Evolutionary conservation across 2,113 vertebrate species (phyloP), one percentile per base, ranked within the genome.

Genomic region (Sphaerodactylus townsendi): DNA sequence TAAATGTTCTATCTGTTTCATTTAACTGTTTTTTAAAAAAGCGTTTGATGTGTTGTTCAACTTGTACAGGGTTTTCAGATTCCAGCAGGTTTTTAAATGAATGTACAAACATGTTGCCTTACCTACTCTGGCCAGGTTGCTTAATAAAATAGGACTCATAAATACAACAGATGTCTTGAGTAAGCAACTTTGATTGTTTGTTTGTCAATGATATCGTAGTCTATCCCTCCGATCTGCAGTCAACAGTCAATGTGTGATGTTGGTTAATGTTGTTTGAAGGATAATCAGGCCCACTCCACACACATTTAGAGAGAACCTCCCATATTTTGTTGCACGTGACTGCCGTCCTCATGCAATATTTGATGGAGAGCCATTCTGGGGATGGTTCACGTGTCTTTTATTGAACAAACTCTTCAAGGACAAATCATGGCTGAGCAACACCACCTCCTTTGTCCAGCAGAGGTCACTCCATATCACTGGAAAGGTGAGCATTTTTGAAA

Each of bases 401-500:
- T 28, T 2, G 2, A 7, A 3, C 46, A 28, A 41, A 56, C 9
- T 44, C 41, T 28, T 44, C 37, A 44, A 66, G 56, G 33, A 73
- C 14, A 73, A 56, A 64, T 4, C 10, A 28, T 30, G 15, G 23
- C 69, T 69, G 9, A 11, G 19, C 37, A 21, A 66, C 73, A 77
- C 7, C 66, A 53, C 68, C 2, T 0, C 66, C 81, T 72, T 48
- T 41, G 50, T 21, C 46, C 71, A 64, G 73, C 0, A 9, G 72
- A 87, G 56, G 23, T 69, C 28, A 7, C 33, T 62, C 17, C 28
- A 33, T 44, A 83, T 39, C 15, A 33, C 37, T 23, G 62, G 65
- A 62, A 71, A 82, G 73, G 79, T 70, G 53, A 86, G 73, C 2
- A 48, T 14, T 5, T 76, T 70, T 82, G 64, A 81, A 74, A 56